Evolutionary conservation across 2,888 invertebrate species (phyloP), one percentile per base, ranked within the genome.

Genomic region (Cephus sareptanus): DNA sequence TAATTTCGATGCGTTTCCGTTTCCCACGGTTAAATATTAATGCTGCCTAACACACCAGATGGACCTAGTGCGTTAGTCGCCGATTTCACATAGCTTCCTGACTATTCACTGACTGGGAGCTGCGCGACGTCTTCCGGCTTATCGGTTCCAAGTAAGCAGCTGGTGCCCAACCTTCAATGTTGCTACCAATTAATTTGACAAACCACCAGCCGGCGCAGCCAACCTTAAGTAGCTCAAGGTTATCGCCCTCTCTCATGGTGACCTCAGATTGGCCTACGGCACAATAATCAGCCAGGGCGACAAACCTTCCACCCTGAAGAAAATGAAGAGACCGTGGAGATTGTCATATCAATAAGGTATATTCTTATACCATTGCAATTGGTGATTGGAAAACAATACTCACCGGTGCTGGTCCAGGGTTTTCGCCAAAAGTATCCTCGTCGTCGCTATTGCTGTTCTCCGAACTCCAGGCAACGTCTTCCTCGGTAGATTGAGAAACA

Each of bases 201-300:
- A 97, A 98, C 98, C 98, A 98, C 98, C 98, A 98, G 85, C 98
- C 98, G 85, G 97, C 97, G 92, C 97, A 97, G 90, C 98, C 98
- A 85, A 97, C 96, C 92, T 98, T 97, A 85, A 98, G 94, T 85
- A 98, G 94, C 91, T 98, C 97, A 85, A 98, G 95, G 86, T 95
- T 94, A 92, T 98, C 98, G 34, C 98, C 98, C 93, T 98, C 98
- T 80, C 95, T 94, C 93, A 98, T 95, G 83, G 96, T 96, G 84
- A 98, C 96, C 93, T 98, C 98, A 84, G 97, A 97, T 85, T 95
- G 95, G 85, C 98, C 98, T 92, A 97, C 95, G 81, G 98, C 97
- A 91, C 96, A 95, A 94, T 98, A 98, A 94, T 98, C 98, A 81
- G 98, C 98, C 89, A 98, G 94, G 85, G 97, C 97, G 89, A 97